These are phyloP conservation scores for Hippocampus abdominalis DNA, from an alignment of 2,113 vertebrate species.

Conservation along the genomic window DNA sequence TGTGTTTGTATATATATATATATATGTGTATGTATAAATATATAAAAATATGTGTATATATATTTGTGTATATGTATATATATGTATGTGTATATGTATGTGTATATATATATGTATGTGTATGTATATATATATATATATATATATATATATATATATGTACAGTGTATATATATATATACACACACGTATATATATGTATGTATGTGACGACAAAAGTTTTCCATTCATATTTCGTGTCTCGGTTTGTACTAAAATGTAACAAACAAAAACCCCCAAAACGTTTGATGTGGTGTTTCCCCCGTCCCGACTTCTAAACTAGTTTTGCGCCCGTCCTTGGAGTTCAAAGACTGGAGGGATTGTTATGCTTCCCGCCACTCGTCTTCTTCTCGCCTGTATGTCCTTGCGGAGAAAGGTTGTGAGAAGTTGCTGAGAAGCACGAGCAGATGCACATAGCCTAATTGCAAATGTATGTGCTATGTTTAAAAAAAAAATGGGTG, in stretches of 20 bases:
- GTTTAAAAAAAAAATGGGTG: background rate
- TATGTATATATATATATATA: too few relatives aligned
- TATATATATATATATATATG: too few relatives aligned
- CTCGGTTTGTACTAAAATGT: background rate
- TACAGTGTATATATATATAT: too few relatives aligned
- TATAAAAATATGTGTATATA: too few relatives aligned
- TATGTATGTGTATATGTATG: too few relatives aligned
- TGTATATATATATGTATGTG: too few relatives aligned
- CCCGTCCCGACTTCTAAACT: constrained; percentile 12
- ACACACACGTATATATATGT: too few relatives aligned
- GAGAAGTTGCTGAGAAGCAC: background rate
- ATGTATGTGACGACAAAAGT: background rate
- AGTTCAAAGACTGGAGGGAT: constrained; percentile 34
- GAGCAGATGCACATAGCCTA: background rate
- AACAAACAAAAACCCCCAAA: constrained; percentile 1
- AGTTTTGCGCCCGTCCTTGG: constrained; percentile 11
- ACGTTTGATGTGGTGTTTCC: background rate
- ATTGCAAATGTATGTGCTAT: background rate
- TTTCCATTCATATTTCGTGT: constrained; percentile 11
- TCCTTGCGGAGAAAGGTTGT: constrained; percentile 17
- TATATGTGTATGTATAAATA: too few relatives aligned
- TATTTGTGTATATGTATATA: too few relatives aligned
- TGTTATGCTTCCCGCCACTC: constrained; percentile 14
- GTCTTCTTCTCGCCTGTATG: background rate
- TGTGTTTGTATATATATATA: too few relatives aligned